Percentiles rank a stretch among this genome's conserved stretches.
phyloP scores from a whole-genome alignment of 2,888 invertebrate genomes.

The Drosophila helvetica region DNA sequence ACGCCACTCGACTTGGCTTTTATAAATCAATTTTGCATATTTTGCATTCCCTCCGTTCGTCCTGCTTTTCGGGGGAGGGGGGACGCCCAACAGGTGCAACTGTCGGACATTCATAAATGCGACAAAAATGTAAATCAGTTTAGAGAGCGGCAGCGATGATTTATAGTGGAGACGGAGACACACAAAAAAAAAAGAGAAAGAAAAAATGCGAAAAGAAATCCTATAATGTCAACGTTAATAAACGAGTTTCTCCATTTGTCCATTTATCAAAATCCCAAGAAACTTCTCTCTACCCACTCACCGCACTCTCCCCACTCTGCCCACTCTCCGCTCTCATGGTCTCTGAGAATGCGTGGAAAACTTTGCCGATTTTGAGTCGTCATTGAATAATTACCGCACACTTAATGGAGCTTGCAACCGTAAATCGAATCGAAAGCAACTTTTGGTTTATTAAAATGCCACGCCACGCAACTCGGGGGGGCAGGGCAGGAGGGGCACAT shows the following conservation, averaged over 20 bases:
- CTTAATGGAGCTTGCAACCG: slow-evolving; percentile 75
- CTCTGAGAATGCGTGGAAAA: slow-evolving; percentile 48
- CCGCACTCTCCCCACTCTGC: background rate
- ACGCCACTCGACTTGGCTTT: slow-evolving; percentile 54
- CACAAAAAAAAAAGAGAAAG: background rate
- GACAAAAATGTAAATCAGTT: slow-evolving; percentile 74
- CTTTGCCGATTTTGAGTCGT: slow-evolving; percentile 61
- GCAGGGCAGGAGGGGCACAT: slow-evolving; percentile 34
- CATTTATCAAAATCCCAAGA: slow-evolving; percentile 50
- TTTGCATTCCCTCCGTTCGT: background rate
- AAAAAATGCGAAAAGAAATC: slow-evolving; percentile 27
- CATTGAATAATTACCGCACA: slow-evolving; percentile 82
- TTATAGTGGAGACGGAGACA: slow-evolving; percentile 54
- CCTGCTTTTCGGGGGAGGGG: no score
- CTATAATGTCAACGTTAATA: slow-evolving; percentile 73
- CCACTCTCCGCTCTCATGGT: background rate
- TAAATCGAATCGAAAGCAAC: slow-evolving; percentile 55
- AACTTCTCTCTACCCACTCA: background rate
- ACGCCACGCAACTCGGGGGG: slow-evolving; percentile 66
- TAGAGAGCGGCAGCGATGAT: slow-evolving; percentile 53
- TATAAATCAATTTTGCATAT: slow-evolving; percentile 6
- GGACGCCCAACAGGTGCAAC: slow-evolving; percentile 68
- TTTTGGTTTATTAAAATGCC: slow-evolving; percentile 74
- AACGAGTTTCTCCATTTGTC: slow-evolving; percentile 34
- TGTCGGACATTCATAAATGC: slow-evolving; percentile 67